These are phyloP conservation scores for Bombylius major DNA, from an alignment of 2,888 invertebrate species.

Conservation along the genomic window DNA sequence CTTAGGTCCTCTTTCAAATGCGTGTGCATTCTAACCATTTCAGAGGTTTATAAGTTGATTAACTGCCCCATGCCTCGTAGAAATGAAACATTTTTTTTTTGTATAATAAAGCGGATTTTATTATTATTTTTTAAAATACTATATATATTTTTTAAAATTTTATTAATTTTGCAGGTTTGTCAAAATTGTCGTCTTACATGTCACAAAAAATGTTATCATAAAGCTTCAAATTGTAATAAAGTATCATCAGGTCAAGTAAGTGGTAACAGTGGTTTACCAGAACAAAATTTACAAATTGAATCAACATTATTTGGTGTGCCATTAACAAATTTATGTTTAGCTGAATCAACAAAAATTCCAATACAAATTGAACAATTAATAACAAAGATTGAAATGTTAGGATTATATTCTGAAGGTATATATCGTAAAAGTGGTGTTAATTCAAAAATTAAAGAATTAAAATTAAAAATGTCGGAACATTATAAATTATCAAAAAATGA, in stretches of 20 bases:
- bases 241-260: conserved; percentile 42
- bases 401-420: conserved; percentile 83
- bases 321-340: conserved; percentile 55
- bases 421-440: conserved; percentile 85
- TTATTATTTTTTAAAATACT: too few species aligned
- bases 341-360: conserved; percentile 61
- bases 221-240: conserved; percentile 60
- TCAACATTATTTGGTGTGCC: conserved; percentile 66
- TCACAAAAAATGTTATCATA: conserved; percentile 85
- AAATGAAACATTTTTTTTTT: too few species aligned
- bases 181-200: conserved; percentile 79
- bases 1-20: too few species aligned
- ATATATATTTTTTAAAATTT: too few species aligned
- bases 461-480: conserved; percentile 56
- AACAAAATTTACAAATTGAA: conserved; percentile 16
- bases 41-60: too few species aligned
- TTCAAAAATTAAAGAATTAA: conserved; percentile 68
- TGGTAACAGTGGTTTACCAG: conserved; percentile 16
- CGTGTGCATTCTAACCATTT: too few species aligned
- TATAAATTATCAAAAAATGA: conserved; percentile 51
- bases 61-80: too few species aligned
- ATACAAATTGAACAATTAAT: conserved; percentile 79
- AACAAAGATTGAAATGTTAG: conserved; percentile 80
- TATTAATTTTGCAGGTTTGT: conserved; percentile 36
- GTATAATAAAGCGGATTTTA: too few species aligned